Evolutionary conservation across 2,113 vertebrate species (phyloP).

Genomic region (pig (Sus scrofa)): DNA sequence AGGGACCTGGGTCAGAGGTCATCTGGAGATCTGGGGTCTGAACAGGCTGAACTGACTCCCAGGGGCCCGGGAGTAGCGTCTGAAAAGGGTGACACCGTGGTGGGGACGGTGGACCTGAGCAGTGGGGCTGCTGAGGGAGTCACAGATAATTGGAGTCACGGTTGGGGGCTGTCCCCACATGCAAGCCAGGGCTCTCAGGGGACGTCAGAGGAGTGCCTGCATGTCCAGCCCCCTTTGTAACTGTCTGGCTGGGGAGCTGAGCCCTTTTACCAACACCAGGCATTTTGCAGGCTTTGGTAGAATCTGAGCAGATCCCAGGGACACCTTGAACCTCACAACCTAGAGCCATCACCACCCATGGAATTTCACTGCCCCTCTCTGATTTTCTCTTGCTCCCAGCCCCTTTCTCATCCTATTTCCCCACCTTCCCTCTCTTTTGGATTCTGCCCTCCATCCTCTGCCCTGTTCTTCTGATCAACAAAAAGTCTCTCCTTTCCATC

Average conservation of each 20-base stretch:
- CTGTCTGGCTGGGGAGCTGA: not conserved
- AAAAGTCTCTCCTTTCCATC: not conserved
- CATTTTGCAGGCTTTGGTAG: not conserved
- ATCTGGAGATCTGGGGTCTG: fast-evolving
- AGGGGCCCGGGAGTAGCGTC: not conserved
- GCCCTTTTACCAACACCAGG: fast-evolving
- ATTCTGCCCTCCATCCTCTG: not conserved
- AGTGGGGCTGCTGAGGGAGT: not conserved
- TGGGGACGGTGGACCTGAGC: not conserved
- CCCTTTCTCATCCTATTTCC: not conserved
- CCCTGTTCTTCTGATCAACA: not conserved
- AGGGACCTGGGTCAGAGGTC: not conserved
- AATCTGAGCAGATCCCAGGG: not conserved
- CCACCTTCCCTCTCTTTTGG: not conserved
- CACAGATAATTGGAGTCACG: not conserved
- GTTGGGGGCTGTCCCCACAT: not conserved
- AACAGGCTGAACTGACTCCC: not conserved
- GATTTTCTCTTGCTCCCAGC: not conserved
- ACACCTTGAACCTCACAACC: too few species aligned
- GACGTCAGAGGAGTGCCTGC: not conserved
- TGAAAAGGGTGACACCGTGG: fast-evolving
- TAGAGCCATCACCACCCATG: fast-evolving
- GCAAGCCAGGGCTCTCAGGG: not conserved
- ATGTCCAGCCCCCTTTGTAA: fast-evolving
- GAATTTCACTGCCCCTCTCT: not conserved